Conservation (phyloP, 2,113 vertebrate genomes). For the Cepphus grylle region DNA sequence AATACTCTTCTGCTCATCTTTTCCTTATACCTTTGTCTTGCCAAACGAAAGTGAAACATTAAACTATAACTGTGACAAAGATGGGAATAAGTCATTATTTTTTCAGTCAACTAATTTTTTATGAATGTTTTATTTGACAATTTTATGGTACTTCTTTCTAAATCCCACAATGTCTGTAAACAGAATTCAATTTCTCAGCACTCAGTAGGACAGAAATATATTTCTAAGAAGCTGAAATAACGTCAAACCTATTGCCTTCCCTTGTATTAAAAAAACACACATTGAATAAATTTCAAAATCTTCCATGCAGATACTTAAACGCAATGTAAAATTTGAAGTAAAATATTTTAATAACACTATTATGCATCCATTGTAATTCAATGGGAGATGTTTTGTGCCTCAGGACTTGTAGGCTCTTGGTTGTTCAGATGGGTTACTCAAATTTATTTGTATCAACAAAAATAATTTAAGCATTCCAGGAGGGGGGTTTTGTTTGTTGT, state of each 20-base stretch:
- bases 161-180: neutral
- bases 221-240: neutral
- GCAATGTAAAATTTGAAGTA: neutral
- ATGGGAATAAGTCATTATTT: neutral
- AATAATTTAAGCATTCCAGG: neutral
- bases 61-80: neutral
- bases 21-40: neutral
- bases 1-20: neutral
- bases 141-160: neutral
- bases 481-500: neutral
- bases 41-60: neutral
- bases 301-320: neutral
- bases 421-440: neutral
- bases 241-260: neutral
- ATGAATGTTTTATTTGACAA: neutral
- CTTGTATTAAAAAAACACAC: neutral
- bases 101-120: neutral
- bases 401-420: neutral
- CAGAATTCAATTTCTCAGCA: neutral
- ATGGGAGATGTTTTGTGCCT: neutral
- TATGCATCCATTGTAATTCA: neutral
- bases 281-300: neutral
- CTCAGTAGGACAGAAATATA: neutral
- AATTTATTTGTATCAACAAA: neutral
- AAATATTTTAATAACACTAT: neutral